phyloP scores from a whole-genome alignment of 1,140 invertebrate genomes.

The Orussus abietinus region DNA sequence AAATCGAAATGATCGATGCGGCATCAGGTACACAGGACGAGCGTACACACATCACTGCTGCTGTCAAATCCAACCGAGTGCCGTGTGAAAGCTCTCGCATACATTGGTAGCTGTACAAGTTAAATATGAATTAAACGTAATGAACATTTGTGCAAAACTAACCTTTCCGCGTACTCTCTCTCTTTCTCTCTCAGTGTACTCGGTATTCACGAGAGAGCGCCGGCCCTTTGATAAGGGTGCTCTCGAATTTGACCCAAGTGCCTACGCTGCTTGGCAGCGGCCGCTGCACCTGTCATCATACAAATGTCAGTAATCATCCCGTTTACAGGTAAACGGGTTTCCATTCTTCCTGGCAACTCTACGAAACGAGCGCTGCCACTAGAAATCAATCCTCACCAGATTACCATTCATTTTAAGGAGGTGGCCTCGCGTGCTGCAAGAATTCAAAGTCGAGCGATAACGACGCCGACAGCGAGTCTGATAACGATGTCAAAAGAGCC shows the following conservation, averaged over 20 bases:
- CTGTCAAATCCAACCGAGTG: constrained; percentile 3
- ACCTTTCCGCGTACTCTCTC: constrained; percentile 44
- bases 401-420: no score
- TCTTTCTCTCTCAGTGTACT: constrained; percentile 15
- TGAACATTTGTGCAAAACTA: constrained; percentile 44
- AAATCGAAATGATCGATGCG: constrained; percentile 27
- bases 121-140: constrained; percentile 29
- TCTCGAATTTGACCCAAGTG: constrained; percentile 81
- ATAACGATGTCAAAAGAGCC: no score
- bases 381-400: no score
- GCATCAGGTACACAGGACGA: constrained; percentile 42
- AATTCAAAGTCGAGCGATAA: no score
- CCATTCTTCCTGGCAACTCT: no score
- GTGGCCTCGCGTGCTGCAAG: no score
- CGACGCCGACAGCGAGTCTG: no score
- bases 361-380: no score
- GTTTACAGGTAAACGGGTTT: no score
- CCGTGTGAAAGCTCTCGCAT: constrained; percentile 16
- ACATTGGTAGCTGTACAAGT: constrained; percentile 20
- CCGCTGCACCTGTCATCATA: constrained; percentile 65
- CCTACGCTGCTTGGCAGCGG: constrained; percentile 71
- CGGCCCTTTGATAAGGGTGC: constrained; percentile 90
- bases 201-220: constrained; percentile 67
- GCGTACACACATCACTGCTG: constrained; percentile 14
- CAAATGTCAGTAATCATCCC: constrained; percentile 37